Base-by-base conservation (phyloP, 2,888 invertebrate species). In the Drosophila anceps region DNA sequence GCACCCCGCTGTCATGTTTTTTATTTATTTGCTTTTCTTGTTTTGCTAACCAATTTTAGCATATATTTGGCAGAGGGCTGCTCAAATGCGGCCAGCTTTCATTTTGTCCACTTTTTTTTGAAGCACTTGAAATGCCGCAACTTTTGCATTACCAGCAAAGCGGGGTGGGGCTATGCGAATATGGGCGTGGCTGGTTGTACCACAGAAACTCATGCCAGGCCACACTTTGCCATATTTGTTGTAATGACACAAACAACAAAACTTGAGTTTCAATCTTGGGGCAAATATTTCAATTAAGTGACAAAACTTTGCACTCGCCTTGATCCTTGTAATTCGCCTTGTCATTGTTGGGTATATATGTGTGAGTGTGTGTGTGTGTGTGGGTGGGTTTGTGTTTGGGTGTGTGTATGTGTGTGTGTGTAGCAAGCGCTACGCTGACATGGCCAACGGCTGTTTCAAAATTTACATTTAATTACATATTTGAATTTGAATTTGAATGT, bases 221-320 rank as follows among this genome's bases (percentile, higher is more conserved):
- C 53, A 59, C 27, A 48, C 39, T 33, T 1, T 43, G 29, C 24
- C 55, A 66, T 61, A 51, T 72, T 84, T 71, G 69, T 63, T 77
- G 82, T 79, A 84, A 87, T 89, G 82, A 76, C 87, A 82, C 61
- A 62, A 69, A 72, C 69, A 73, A 74, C 48, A 51, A 46, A 70
- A 69, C 63, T 58, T 83, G 85, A 89, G 84, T 84, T 91, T 90
- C 80, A 88, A 90, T 90, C 90, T 91, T 81, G 73, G 62, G 88
- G 88, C 88, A 90, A 91, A 91, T 91, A 91, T 91, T 90, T 91
- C 91, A 91, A 90, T 90, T 90, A 90, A 91, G 88, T 83, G 91
- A 86, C 91, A 84, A 90, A 90, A 90, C 83, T 91, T 91, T 82
- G 81, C 82, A 81, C 84, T 86, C 69, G 76, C 65, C 83, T 70